phyloP scores from a whole-genome alignment of 2,797 vertebrate species.

The Sebastes cheni region DNA sequence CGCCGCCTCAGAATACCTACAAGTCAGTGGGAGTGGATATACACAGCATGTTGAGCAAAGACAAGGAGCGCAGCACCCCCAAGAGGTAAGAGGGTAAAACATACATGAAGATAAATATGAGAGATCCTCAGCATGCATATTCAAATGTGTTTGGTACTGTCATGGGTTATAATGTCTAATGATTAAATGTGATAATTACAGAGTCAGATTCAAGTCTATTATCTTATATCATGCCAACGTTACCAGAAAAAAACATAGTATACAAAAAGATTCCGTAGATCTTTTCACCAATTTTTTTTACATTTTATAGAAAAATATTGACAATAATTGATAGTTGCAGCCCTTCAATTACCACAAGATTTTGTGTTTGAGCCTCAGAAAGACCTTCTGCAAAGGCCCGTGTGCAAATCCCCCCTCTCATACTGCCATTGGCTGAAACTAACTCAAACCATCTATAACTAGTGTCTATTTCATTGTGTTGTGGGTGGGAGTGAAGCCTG shows the following conservation, averaged over 20 bases:
- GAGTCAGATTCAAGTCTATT: background rate
- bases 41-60: conserved; percentile 59
- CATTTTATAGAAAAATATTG: background rate
- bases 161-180: background rate
- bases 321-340: background rate
- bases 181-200: background rate
- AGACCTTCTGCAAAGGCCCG: background rate
- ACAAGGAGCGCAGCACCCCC: conserved; percentile 57
- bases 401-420: background rate
- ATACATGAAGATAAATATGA: background rate
- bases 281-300: background rate
- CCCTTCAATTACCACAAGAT: background rate
- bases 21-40: conserved; percentile 60
- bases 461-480: background rate
- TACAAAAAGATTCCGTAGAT: background rate
- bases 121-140: background rate
- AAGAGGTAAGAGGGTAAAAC: conserved; percentile 49
- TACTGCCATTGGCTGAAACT: background rate
- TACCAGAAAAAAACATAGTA: background rate
- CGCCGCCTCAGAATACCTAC: conserved; percentile 14
- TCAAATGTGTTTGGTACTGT: background rate
- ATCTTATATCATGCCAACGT: background rate
- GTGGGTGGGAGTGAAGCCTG: background rate
- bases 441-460: too few species aligned
- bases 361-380: background rate